Evolutionary conservation across 2,888 invertebrate genomes (phyloP).

Genomic region (Idaea dimidiata): DNA sequence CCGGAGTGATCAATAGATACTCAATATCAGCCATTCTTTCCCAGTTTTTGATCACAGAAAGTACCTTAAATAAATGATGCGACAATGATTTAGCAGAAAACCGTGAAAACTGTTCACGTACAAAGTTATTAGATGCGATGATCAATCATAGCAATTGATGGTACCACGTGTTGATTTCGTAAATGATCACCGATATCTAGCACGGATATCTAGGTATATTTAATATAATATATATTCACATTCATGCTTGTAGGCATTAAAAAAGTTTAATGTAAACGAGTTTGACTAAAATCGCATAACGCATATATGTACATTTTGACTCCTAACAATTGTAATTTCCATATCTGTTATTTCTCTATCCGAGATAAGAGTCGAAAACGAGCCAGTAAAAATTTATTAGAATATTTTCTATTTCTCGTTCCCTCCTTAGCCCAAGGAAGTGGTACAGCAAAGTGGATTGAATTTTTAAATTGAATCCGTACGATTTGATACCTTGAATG

Average conservation of each 20-base stretch:
- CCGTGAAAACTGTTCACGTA: conserved; percentile 33
- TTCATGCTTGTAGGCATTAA: too few species aligned
- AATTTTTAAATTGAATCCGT: conserved; percentile 31
- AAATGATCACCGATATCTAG: neutral
- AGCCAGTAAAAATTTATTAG: conserved; percentile 6
- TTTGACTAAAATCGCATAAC: too few species aligned
- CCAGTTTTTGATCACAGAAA: conserved; percentile 17
- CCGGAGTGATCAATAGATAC: conserved; percentile 24
- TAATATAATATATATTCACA: too few species aligned
- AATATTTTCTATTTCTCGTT: conserved; percentile 25
- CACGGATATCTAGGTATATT: conserved; percentile 2
- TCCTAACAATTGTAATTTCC: too few species aligned
- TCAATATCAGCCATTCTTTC: neutral
- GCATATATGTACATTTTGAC: too few species aligned
- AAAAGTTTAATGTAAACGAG: too few species aligned
- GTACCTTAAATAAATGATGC: conserved; percentile 39
- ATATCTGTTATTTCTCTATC: neutral
- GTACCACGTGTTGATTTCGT: conserved; percentile 31
- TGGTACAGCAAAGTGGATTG: conserved; percentile 36
- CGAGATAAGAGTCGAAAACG: conserved; percentile 8
- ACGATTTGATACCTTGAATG: conserved; percentile 28
- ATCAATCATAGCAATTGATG: conserved; percentile 41
- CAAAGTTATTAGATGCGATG: conserved; percentile 36
- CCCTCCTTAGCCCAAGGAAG: conserved; percentile 17
- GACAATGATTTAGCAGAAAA: conserved; percentile 37